phyloP scores from a whole-genome alignment of 1,140 invertebrate genomes.

The Archivesica marissinica region DNA sequence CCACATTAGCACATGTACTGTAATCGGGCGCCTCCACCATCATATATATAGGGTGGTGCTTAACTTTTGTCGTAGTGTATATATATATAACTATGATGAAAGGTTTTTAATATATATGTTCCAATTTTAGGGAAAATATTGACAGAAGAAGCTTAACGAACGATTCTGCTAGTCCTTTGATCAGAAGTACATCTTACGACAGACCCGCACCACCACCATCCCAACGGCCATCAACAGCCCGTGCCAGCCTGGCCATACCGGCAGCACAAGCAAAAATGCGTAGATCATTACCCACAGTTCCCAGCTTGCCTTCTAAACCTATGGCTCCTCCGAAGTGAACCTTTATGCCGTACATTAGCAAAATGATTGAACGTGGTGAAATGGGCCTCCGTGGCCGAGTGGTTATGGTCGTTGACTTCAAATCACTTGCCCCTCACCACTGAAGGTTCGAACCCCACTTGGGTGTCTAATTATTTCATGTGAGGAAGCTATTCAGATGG shows the following conservation, averaged over 20 bases:
- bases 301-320: conserved; percentile 59
- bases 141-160: conserved; percentile 13
- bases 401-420: too few relatives aligned
- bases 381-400: too few relatives aligned
- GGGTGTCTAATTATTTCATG: too few relatives aligned
- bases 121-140: not conserved
- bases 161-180: conserved; percentile 31
- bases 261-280: conserved; percentile 52
- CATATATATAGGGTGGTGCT: too few relatives aligned
- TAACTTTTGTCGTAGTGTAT: not conserved
- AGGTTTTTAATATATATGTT: not conserved
- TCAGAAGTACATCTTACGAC: conserved; percentile 43
- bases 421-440: too few relatives aligned
- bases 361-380: too few relatives aligned
- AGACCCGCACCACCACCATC: conserved; percentile 19
- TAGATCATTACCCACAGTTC: conserved; percentile 42
- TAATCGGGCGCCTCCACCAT: too few relatives aligned
- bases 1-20: too few relatives aligned
- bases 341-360: too few relatives aligned
- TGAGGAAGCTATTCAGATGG: too few relatives aligned
- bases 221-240: conserved; percentile 50
- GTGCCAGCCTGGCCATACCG: conserved; percentile 49
- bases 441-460: too few relatives aligned
- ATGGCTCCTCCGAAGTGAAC: conserved; percentile 49
- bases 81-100: not conserved